Base-by-base conservation (phyloP, 2,888 invertebrate species). In the Ceramica pisi region DNA sequence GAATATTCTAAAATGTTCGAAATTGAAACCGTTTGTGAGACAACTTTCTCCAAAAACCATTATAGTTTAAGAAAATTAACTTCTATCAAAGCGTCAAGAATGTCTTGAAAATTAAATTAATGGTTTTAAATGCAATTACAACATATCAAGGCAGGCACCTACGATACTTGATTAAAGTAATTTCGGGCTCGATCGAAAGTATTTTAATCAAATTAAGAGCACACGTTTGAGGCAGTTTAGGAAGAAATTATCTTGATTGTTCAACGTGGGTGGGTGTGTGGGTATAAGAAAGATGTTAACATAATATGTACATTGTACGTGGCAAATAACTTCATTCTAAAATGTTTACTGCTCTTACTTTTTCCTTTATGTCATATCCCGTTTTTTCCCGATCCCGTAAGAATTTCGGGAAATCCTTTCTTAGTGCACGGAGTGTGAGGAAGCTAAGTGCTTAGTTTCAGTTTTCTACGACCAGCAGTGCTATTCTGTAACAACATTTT, bases 161-260 rank as follows among this genome's bases (percentile, higher is more conserved):
- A 69, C 46, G 65, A 21, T 69, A 66, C 77, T 81, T 78, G 44
- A 78, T 81, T 81, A 69, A 69, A 63, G 78, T 65, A 63, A 78
- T 78, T 76, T 67, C 1, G 59, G 12, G 62, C 70, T 23, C 44
- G 38, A 81, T 81, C 46, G 48, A 56, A 81, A 75, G 64, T 75
- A 81, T 75, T 80, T 81, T 75, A 81, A 78, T 76, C 44, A 65
- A 65, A 62, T 81, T 61, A 78, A 38, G 56, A 67, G 46, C 62
- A 75, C 50, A 72, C 41, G 46, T 78, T 78, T 55, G 55, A 57
- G 77, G 63, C 53, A 59, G 51, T 63, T 81, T 69, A 16, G 26
- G 64, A 69, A 76, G 44, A 46, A 66, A 76, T 69, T 69, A 78
- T 69, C 57, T 81, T 69, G 46, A 78, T 78, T 80, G 41, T 56